phyloP scores from a whole-genome alignment of 2,888 invertebrate species.

The Eupithecia tripunctaria region DNA sequence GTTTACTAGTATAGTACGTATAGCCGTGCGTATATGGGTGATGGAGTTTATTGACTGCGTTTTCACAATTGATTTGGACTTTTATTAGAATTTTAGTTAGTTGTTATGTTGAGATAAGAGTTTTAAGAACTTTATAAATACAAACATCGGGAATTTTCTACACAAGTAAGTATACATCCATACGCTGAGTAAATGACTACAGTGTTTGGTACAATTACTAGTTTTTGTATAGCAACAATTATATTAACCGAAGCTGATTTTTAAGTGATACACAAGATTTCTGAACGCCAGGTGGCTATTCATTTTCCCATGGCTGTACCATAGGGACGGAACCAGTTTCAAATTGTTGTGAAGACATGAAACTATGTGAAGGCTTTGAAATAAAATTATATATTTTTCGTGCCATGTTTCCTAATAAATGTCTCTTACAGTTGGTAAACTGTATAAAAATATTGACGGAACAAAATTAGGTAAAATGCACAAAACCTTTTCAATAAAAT shows the following conservation, averaged over 20 bases:
- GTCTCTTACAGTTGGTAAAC: neutral
- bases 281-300: slow-evolving; percentile 11
- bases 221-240: slow-evolving; percentile 1
- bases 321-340: slow-evolving; percentile 16
- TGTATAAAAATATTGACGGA: neutral
- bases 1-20: slow-evolving; percentile 35
- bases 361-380: neutral
- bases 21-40: slow-evolving; percentile 36
- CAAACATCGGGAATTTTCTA: neutral
- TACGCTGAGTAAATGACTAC: neutral
- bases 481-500: neutral
- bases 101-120: neutral
- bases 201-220: neutral
- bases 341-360: neutral
- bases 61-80: slow-evolving; percentile 41
- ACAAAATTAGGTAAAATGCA: neutral
- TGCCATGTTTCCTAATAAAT: neutral
- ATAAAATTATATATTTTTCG: neutral
- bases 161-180: neutral
- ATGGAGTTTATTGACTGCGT: slow-evolving; percentile 44
- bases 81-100: slow-evolving; percentile 20
- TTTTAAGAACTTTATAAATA: no score
- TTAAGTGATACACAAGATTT: slow-evolving; percentile 9
- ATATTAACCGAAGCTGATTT: neutral
- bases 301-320: slow-evolving; percentile 9